These are phyloP conservation scores for Dyspetes luteomarginatus DNA, from an alignment of 2,888 invertebrate genomes.

Conservation along the genomic window DNA sequence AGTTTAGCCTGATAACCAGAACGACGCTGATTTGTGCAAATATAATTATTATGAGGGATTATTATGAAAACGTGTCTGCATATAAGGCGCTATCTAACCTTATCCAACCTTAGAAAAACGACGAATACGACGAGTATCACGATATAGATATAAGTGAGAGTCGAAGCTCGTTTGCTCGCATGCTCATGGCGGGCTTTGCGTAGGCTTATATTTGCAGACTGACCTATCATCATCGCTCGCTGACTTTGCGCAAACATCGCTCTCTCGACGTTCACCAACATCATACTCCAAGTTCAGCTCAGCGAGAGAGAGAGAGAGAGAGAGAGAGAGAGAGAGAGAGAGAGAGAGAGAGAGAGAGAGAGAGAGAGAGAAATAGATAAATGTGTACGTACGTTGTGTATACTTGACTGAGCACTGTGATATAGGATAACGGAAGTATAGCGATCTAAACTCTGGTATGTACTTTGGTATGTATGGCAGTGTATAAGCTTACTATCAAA, in stretches of 20 bases:
- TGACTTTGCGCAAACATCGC: slow-evolving; percentile 38
- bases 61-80: neutral
- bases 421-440: slow-evolving; percentile 16
- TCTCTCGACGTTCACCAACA: neutral
- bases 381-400: neutral
- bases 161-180: no score
- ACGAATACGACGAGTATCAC: neutral
- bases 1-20: neutral
- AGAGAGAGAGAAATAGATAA: neutral
- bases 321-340: neutral
- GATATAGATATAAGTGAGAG: neutral
- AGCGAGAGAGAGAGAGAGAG: neutral
- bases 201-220: slow-evolving; percentile 48
- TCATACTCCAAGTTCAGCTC: neutral
- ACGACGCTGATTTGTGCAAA: neutral
- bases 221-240: slow-evolving; percentile 51
- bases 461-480: neutral
- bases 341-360: neutral
- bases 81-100: no score
- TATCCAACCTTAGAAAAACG: slow-evolving; percentile 4
- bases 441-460: neutral
- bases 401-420: neutral
- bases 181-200: no score
- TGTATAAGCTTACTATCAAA: slow-evolving; percentile 28
- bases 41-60: neutral